Evolutionary conservation across 2,113 vertebrate species (phyloP), one percentile per base, ranked within the genome.

Genomic region (Craseonycteris thonglongyai): DNA sequence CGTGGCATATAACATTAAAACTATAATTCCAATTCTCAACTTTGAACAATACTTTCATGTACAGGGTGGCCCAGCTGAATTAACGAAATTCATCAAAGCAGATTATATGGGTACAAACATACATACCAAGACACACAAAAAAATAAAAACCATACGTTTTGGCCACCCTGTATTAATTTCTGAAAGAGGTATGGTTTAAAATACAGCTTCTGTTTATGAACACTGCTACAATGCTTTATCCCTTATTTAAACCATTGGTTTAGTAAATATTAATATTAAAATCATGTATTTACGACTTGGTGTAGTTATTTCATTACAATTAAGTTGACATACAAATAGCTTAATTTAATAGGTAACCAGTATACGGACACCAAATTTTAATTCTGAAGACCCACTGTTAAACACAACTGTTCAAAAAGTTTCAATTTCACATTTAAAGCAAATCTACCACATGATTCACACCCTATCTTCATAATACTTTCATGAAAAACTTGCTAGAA

Each of bases 371-470:
- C n/a, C 75, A 91, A 15, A 21, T 79, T 92, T 82, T 83, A 72
- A 94, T 80, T 81, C 47, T 87, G 65, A 87, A 94, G 95, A 61
- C 11, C 45, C n/a, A 80, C 21, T 83, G 21, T 58, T 81, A 85
- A 79, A 88, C 65, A 83, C 42, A 92, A 92, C n/a, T 75, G 11
- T 66, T 72, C 38, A 63, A 4, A 49, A 92, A 72, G 13, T 66
- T 88, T 79, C 30, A 51, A 51, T 78, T 82, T 82, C 54, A 86
- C 15, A 28, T 85, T 68, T 75, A 84, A 80, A 78, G 51, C 51
- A 94, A 84, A 76, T 45, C 54, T 72, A 78, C 61, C 51, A 81
- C 91, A 24, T 84, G 58, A 61, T 63, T 88, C 65, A 85, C 14
- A 66, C 7, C 21, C 1, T 81, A 86, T 49, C 30, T 86, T 86